Conservation (phyloP, 2,797 vertebrate genomes). For the Microtus agrestis region DNA sequence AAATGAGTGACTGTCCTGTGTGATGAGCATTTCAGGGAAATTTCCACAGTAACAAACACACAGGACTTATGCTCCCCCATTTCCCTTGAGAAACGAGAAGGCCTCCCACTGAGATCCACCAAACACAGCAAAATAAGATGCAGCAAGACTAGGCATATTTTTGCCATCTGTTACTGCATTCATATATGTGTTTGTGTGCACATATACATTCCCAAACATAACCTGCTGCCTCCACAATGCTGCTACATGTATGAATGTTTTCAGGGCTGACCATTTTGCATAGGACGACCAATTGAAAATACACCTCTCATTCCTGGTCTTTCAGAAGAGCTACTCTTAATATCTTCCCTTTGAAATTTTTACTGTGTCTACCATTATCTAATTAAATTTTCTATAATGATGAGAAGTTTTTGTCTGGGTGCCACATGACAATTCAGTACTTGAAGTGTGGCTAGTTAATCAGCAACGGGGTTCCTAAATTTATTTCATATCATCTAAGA, state of each 20-base stretch:
- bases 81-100: background rate
- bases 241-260: background rate
- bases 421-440: background rate
- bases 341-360: constrained; percentile 26
- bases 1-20: background rate
- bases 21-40: constrained; percentile 43
- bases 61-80: background rate
- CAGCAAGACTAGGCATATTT: background rate
- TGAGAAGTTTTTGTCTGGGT: background rate
- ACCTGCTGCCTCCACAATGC: background rate
- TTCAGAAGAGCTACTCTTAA: background rate
- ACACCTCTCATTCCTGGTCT: background rate
- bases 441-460: constrained; percentile 31
- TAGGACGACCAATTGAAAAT: background rate
- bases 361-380: background rate
- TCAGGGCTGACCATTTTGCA: background rate
- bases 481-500: background rate
- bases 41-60: constrained; percentile 48
- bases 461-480: constrained; percentile 35
- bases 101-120: background rate
- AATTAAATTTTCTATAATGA: background rate
- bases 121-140: background rate
- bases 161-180: background rate
- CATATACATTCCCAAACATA: background rate
- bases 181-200: background rate